phyloP scores from a whole-genome alignment of 2,888 invertebrate species.

The Seladonia tumulorum region DNA sequence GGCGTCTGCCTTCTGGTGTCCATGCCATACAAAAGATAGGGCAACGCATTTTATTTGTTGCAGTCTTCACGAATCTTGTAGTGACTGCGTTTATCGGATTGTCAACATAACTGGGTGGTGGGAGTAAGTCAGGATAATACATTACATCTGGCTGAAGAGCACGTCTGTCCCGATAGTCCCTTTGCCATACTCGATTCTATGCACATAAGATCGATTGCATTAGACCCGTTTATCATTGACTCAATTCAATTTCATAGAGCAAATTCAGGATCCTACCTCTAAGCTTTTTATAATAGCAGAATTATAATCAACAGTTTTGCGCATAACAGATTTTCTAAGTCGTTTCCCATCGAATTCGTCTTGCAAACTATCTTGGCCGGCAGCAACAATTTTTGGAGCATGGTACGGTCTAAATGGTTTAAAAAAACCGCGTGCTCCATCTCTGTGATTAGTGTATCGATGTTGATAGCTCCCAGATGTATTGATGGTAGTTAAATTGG shows the following conservation, averaged over 20 bases:
- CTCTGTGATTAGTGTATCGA: conserved; percentile 79
- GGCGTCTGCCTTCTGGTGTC: conserved; percentile 99
- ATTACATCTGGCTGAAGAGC: conserved; percentile 97
- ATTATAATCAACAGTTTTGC: conserved; percentile 99
- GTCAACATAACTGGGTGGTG: conserved; percentile 96
- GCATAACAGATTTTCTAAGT: conserved; percentile 97
- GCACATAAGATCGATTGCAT: conserved; percentile 39
- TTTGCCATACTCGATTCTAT: conserved; percentile 96
- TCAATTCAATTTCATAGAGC: not conserved
- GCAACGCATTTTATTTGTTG: conserved; percentile 99
- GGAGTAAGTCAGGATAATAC: conserved; percentile 96
- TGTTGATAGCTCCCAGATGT: conserved; percentile 80
- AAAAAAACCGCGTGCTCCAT: conserved; percentile 83
- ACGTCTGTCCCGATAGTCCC: conserved; percentile 95
- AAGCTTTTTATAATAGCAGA: conserved; percentile 96
- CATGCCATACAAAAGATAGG: conserved; percentile 99
- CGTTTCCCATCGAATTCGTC: conserved; percentile 98
- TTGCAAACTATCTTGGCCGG: conserved; percentile 84
- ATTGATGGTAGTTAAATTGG: conserved; percentile 82
- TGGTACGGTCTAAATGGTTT: conserved; percentile 85
- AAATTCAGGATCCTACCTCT: conserved; percentile 87
- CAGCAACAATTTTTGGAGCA: conserved; percentile 81
- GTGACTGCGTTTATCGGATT: conserved; percentile 98
- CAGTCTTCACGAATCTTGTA: conserved; percentile 98
- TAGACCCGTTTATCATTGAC: not conserved